Evolutionary conservation across 2,888 invertebrate species (phyloP), one percentile per base, ranked within the genome.

Genomic region (Acanthococcus lagerstroemiae): DNA sequence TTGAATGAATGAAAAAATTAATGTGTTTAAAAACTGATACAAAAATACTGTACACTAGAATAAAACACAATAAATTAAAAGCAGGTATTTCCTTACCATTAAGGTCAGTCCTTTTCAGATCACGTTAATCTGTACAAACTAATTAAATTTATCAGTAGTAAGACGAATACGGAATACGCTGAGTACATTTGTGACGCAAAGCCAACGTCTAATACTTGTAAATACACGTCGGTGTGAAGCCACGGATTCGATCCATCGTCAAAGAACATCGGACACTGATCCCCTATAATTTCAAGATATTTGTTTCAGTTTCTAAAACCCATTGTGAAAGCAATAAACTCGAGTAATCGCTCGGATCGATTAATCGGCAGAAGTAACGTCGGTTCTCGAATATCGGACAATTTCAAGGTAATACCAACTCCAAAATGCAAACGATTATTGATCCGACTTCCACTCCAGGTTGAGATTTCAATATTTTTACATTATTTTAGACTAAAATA

Each of bases 231-330:
- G 21, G 56, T 19, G 26, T 68, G 55, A 45, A 63, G 9, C 90
- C 90, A 95, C 0, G 95, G 94, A 77, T 95, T 84, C 50, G 82
- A 79, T 7, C 96, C 96, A 74, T 95, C 95, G 73, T 96, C 95
- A 74, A 95, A 97, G 75, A 90, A 86, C 92, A 96, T 95, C 0
- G 96, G 96, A 76, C 96, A 97, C 74, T 92, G 90, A 79, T 97
- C 96, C 72, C 85, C 86, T 86, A 75, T 2, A 21, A 37, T 37
- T 37, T 9, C n/a, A 37, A 15, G n/a, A 37, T 2, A 2, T 37
- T 37, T 15, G n/a, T 37, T 37, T n/a, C n/a, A 9, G n/a, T 37
- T 37, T 37, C 37, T 2, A 37, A 9, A 37, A 1, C 2, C n/a
- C n/a, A 1, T 37, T 37, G 2, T n/a, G n/a, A n/a, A n/a, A n/a